Conservation (phyloP, 2,888 invertebrate genomes). For the Calameuta idolon region DNA sequence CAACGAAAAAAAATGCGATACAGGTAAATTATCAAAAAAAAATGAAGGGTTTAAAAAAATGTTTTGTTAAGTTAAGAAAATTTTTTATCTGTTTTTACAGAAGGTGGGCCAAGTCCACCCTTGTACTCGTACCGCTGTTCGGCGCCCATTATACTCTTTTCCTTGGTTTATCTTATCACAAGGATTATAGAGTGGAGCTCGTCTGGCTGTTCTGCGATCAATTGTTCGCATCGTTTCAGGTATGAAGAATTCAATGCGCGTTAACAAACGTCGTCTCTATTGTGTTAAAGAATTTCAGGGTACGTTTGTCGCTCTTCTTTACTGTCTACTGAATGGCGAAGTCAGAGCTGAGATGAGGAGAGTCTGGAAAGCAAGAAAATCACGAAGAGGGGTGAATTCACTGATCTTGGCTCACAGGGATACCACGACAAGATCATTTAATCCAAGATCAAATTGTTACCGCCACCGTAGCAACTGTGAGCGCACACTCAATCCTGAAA, state of each 20-base stretch:
- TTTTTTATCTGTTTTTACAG: conserved; percentile 56
- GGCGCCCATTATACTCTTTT: conserved; percentile 76
- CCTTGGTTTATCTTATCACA: conserved; percentile 68
- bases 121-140: conserved; percentile 76
- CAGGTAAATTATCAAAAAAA: conserved; percentile 63
- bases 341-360: conserved; percentile 69
- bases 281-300: conserved; percentile 67
- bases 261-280: not conserved
- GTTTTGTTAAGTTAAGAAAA: not conserved
- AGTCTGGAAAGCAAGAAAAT: conserved; percentile 47
- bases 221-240: conserved; percentile 77
- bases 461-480: not conserved
- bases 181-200: conserved; percentile 69
- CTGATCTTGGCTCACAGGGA: conserved; percentile 32
- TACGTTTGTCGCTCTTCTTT: conserved; percentile 73
- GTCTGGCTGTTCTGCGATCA: conserved; percentile 76
- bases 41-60: not conserved
- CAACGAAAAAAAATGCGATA: conserved; percentile 73
- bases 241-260: conserved; percentile 43
- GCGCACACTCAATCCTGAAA: not conserved
- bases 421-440: conserved; percentile 11
- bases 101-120: conserved; percentile 73
- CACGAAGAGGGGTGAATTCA: conserved; percentile 38
- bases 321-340: conserved; percentile 75
- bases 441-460: not conserved